phyloP scores from a whole-genome alignment of 2,888 invertebrate genomes.

The Belgica antarctica region DNA sequence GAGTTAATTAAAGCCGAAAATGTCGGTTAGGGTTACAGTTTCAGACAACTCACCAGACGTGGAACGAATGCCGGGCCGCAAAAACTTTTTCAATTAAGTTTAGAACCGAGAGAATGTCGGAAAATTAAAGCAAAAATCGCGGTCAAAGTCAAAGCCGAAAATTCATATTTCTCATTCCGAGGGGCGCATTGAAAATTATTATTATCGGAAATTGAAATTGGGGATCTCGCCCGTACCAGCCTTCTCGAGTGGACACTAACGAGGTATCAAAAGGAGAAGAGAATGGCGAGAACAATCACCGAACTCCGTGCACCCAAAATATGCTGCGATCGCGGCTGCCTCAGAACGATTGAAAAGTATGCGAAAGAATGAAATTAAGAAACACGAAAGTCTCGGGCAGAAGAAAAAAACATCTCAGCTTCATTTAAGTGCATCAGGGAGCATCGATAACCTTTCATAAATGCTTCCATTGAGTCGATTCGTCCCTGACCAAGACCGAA shows the following conservation, averaged over 20 bases:
- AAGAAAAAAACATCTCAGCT: not conserved
- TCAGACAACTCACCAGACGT: constrained; percentile 12
- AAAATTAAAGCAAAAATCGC: constrained; percentile 2
- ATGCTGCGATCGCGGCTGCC: not conserved
- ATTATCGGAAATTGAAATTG: constrained; percentile 43
- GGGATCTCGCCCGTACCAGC: constrained; percentile 12
- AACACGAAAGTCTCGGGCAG: constrained; percentile 29
- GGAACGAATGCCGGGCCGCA: too few relatives aligned
- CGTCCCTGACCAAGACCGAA: not conserved
- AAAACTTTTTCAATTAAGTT: not conserved
- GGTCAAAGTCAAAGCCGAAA: constrained; percentile 23
- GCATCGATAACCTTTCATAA: not conserved
- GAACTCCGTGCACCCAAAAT: constrained; percentile 25
- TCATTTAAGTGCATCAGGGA: constrained; percentile 2
- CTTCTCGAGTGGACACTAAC: constrained; percentile 35
- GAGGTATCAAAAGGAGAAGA: constrained; percentile 32
- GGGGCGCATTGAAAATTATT: constrained; percentile 33
- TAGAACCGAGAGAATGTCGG: not conserved
- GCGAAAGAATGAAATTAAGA: constrained; percentile 36
- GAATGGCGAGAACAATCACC: not conserved
- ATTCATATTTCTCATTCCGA: not conserved
- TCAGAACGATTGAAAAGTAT: constrained; percentile 13
- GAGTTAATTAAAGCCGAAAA: constrained; percentile 23
- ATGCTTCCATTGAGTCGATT: not conserved
- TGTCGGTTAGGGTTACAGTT: not conserved